Conservation (phyloP, 2,113 vertebrate genomes). For the Nothoprocta perdicaria region DNA sequence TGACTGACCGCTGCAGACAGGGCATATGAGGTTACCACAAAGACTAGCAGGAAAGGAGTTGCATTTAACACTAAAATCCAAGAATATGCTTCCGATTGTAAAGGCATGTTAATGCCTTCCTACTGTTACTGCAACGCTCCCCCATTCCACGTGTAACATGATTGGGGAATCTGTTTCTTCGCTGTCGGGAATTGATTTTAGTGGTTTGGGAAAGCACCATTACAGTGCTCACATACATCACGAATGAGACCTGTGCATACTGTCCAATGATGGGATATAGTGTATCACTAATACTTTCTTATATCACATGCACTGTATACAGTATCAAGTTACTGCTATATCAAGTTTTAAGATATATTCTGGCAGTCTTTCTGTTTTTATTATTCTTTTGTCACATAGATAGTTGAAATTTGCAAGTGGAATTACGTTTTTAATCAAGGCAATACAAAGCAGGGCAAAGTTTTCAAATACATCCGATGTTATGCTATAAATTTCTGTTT, state of each 20-base stretch:
- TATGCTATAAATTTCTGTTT: neutral
- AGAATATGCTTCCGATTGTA: neutral
- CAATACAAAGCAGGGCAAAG: neutral
- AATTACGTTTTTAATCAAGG: neutral
- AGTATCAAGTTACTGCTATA: neutral
- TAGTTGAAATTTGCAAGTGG: neutral
- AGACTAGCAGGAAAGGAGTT: neutral
- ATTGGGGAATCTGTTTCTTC: neutral
- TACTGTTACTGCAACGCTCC: neutral
- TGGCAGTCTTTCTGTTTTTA: neutral
- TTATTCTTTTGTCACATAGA: neutral
- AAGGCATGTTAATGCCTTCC: neutral
- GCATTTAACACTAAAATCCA: neutral
- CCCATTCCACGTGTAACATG: fast-evolving
- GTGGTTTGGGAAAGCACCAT: slow-evolving; percentile 17
- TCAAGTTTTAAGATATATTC: neutral
- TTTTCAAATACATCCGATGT: neutral
- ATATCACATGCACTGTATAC: fast-evolving
- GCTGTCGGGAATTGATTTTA: neutral
- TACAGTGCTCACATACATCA: neutral
- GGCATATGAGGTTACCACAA: fast-evolving
- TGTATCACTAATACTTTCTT: neutral
- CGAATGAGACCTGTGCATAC: neutral
- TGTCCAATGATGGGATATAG: neutral
- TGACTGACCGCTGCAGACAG: neutral